phyloP scores from a whole-genome alignment of 2,888 invertebrate species.

The Lasioglossum figueresi region DNA sequence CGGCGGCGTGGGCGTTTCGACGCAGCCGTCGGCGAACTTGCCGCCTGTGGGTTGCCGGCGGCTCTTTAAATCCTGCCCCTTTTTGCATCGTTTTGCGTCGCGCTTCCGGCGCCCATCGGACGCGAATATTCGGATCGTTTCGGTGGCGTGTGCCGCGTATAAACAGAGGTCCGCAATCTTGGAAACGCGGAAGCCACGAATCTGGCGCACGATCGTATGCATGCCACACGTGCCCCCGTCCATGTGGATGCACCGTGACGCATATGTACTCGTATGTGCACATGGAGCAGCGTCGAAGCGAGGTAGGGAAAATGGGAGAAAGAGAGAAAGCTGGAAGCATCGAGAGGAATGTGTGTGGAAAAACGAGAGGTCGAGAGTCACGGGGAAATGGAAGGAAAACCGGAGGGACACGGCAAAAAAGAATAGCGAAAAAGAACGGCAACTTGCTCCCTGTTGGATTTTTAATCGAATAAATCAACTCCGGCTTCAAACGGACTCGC shows the following conservation, averaged over 20 bases:
- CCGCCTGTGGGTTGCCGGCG: background rate
- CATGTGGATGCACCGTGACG: background rate
- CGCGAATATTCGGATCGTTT: conserved; percentile 22
- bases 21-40: background rate
- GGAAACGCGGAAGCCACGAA: conserved; percentile 63
- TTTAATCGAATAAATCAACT: conserved; percentile 38
- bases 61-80: conserved; percentile 11
- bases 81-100: background rate
- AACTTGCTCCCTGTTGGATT: conserved; percentile 36
- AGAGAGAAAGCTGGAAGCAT: background rate
- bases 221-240: conserved; percentile 30
- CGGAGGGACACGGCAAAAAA: conserved; percentile 4
- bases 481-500: background rate
- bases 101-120: background rate
- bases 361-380: background rate
- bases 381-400: conserved; percentile 1
- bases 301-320: background rate
- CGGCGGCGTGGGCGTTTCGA: background rate
- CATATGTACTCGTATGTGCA: background rate
- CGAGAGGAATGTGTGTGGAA: background rate
- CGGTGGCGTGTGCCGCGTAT: conserved; percentile 5
- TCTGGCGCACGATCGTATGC: conserved; percentile 49
- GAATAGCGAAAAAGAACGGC: background rate
- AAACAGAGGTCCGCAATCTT: conserved; percentile 48
- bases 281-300: background rate